Evolutionary conservation across 2,113 vertebrate genomes (phyloP), one percentile per base, ranked within the genome.

Genomic region (Atherinomorus stipes): DNA sequence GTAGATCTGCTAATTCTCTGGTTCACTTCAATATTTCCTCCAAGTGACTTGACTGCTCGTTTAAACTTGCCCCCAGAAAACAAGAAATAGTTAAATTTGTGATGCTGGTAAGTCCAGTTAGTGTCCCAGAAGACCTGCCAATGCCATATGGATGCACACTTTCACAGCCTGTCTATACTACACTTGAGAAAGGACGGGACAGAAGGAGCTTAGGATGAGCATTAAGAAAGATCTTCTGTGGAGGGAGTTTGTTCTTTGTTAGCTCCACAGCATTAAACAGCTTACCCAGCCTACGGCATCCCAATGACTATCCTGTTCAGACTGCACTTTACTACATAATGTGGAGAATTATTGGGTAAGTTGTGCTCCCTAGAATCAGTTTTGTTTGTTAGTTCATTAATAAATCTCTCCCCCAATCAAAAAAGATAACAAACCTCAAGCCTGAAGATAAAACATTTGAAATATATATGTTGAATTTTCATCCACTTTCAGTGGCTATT

Each of bases 161-260:
- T 58, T 76, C 58, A 81, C 64, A 66, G 59, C 37, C 23, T 56
- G 34, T 58, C 8, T 31, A 66, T 22, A 74, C 57, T 21, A 51
- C 9, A 45, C 38, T 42, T 6, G 10, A 61, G 23, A 61, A 40
- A 74, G 37, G 67, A 78, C 3, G 15, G 78, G 61, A 25, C 85
- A 86, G 84, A 89, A 79, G 81, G 73, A 52, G 87, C 80, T 91
- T 85, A 88, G 77, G 49, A 68, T 42, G 22, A 65, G 79, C 57
- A 75, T 81, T 81, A 73, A 63, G 47, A 67, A 49, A 81, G 80
- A 80, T 76, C 77, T 64, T 54, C 47, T 66, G 71, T 49, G 74
- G 72, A 77, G 71, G 71, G 60, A 50, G 74, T 71, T 67, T 50
- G 66, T 51, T 71, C 57, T 81, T 76, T 52, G 38, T 64, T 16